Base-by-base conservation (phyloP, 2,113 vertebrate species). In the Odocoileus hemionus region DNA sequence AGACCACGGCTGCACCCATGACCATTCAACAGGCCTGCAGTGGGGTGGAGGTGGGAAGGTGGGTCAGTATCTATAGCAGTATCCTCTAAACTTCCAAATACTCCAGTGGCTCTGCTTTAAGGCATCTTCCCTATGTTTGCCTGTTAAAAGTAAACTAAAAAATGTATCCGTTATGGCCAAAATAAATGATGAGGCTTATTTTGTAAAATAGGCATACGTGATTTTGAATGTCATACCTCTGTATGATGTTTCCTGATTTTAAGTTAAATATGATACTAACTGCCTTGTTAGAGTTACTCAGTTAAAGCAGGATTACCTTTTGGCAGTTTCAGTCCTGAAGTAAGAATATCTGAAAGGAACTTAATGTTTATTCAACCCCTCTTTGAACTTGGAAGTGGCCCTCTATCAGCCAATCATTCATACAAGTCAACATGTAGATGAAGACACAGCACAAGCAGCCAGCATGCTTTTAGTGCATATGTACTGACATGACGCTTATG, bases 401-500 rank as follows among this genome's bases (percentile, higher is more conserved):
- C 55, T 10, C 21, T 33, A 7, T 23, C 13, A 47, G 28, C 16
- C 19, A 43, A 7, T 85, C 70, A 2, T 28, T 79, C 30, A 79
- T 5, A 23, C 15, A n/a, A 58, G 57, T 6, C 39, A 16, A 25
- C 4, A 11, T 2, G 21, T 36, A 45, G 60, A 82, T 2, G 17
- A 16, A 64, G 9, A 86, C 4, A 13, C 5, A 13, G 1, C 39
- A 10, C 10, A n/a, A 5, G 2, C 25, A 17, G 1, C 3, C 3
- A 12, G 1, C 3, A 2, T 7, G 7, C 26, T 26, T 93, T 45
- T 14, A 14, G 1, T 2, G 13, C 25, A 1, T 19, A 19, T 5
- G 3, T 26, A 33, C 6, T n/a, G 21, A 7, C 0, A 1, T 7
- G 28, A 0, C 4, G 10, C 55, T 43, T 52, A 45, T 10, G 11